Percentiles rank a stretch among this genome's conserved stretches.
Conservation (phyloP, 2,888 invertebrate species). For the Tenthredo distinguenda region DNA sequence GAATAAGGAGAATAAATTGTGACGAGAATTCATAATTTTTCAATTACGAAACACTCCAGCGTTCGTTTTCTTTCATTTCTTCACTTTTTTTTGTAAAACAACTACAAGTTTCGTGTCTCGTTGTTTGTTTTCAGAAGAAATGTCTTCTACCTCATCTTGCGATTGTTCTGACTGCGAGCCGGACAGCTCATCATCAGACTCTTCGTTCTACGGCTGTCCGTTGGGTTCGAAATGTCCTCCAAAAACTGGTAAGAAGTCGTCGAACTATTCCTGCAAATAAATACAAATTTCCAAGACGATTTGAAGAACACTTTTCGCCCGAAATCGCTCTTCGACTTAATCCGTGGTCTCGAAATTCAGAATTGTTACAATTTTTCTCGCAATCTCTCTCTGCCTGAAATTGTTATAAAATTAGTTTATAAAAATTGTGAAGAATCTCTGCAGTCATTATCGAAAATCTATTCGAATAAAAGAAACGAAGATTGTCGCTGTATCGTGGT, state of each 20-base stretch:
- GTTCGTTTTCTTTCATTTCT: background rate
- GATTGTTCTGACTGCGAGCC: conserved; percentile 24
- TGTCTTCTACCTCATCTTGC: conserved; percentile 22
- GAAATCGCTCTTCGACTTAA: background rate
- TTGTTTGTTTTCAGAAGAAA: background rate
- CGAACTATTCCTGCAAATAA: conserved; percentile 4
- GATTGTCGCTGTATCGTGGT: too few relatives aligned
- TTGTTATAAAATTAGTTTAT: background rate
- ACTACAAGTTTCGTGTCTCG: background rate
- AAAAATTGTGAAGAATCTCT: background rate
- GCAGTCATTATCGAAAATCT: background rate
- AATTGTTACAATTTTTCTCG: background rate
- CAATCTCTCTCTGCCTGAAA: background rate
- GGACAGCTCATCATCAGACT: conserved; percentile 12
- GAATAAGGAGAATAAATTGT: background rate
- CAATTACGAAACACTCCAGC: background rate
- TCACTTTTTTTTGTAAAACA: background rate
- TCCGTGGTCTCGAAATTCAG: background rate
- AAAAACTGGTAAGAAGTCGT: background rate
- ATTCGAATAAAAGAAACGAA: too few relatives aligned
- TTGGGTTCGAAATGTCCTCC: background rate
- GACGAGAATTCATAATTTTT: background rate
- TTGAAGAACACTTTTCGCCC: background rate
- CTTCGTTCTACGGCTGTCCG: conserved; percentile 6
- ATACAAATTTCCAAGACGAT: background rate